phyloP scores from a whole-genome alignment of 2,888 invertebrate genomes.

The Perdita meconis region DNA sequence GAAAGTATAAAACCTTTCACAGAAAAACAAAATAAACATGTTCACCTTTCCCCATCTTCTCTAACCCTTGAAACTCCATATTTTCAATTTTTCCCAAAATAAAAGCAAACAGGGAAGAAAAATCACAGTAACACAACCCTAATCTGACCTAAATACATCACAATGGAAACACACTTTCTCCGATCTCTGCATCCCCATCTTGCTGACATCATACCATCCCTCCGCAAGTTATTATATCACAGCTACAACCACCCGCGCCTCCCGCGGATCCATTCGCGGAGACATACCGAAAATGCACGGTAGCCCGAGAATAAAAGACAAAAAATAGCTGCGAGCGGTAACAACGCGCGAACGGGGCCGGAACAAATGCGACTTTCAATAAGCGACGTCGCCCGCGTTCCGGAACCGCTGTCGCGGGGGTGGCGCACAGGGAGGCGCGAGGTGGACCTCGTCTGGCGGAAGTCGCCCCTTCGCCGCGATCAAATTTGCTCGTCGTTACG shows the following conservation, averaged over 20 bases:
- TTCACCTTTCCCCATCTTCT: no score
- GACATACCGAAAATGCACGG: slow-evolving; percentile 35
- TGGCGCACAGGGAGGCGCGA: neutral
- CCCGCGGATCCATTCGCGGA: neutral
- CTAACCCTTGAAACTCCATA: no score
- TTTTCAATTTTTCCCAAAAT: no score
- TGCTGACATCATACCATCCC: slow-evolving; percentile 1
- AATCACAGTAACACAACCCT: no score
- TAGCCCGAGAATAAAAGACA: slow-evolving; percentile 25
- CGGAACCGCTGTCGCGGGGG: slow-evolving; percentile 14
- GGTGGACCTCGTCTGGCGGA: slow-evolving; percentile 10
- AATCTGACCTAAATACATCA: no score
- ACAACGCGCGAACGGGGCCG: slow-evolving; percentile 52
- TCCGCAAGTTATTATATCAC: neutral
- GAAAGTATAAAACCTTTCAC: no score
- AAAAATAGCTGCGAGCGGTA: slow-evolving; percentile 37
- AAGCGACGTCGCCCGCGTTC: slow-evolving; percentile 44
- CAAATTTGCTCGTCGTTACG: slow-evolving; percentile 54
- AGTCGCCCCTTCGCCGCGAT: slow-evolving; percentile 31
- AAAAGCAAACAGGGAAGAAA: no score
- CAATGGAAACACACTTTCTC: no score
- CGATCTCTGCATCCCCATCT: neutral
- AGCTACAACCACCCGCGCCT: neutral
- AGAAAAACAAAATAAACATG: no score
- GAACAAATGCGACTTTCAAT: slow-evolving; percentile 59